Base-by-base conservation (phyloP, 2,797 vertebrate species). In the Sarcoramphus papa region DNA sequence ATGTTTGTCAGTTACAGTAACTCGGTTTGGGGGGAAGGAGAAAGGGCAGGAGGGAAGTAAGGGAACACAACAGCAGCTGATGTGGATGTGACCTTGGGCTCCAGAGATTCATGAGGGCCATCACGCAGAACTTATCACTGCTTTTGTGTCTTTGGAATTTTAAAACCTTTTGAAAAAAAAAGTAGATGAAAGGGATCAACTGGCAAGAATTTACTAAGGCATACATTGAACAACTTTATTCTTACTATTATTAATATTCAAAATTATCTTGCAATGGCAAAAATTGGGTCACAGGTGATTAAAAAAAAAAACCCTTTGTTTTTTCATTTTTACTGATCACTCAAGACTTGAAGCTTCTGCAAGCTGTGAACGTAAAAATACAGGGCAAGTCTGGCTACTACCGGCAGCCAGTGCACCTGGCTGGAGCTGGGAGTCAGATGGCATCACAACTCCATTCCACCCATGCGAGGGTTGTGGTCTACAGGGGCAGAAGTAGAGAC, bases 11-110 rank as follows among this genome's bases (percentile, higher is more conserved):
- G 22, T 47, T 70, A 51, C 3, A 16, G 12, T 35, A 78, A 54
- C 21, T 37, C 48, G 53, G 20, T 80, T 27, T 84, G 14, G 40
- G 23, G 11, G 23, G 20, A 28, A 53, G 48, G 25, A 74, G 45
- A 56, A 64, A 65, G 25, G 40, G 12, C 30, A 73, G 47, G 14
- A 74, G 9, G 31, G 40, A 69, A 85, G 18, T 8, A 74, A 85
- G 17, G 5, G 16, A 80, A 59, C 14, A 30, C 10, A 68, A 23
- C 14, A 91, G 60, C n/a, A 78, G 35, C 28, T 65, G 67, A 82
- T 54, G 25, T 1, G 14, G 60, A 33, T 0, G 0, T 14, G 10
- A 56, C 53, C 51, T 4, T 30, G 22, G 35, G 64, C 10, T 62
- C 22, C 48, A 74, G 35, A 72, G 54, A 40, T 57, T 69, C 14